Conservation (phyloP, 92 coral and sea anemone genomes). For the Muricea muricata region DNA sequence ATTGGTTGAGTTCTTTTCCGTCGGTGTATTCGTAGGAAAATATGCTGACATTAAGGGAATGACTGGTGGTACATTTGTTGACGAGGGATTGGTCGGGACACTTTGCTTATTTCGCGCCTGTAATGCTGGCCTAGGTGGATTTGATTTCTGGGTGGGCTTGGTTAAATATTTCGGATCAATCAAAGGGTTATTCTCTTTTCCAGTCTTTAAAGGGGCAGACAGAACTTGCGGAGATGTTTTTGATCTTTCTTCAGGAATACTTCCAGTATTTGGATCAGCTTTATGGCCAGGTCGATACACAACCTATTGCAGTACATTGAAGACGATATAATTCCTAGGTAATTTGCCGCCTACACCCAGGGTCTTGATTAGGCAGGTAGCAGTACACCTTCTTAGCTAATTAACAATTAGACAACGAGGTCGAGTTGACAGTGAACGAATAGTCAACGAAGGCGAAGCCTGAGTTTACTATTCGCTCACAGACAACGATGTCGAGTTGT, state of each 20-base stretch:
- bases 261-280: conserved; percentile 80
- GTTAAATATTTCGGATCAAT: conserved; percentile 90
- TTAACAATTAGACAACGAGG: too few relatives aligned
- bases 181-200: conserved; percentile 77
- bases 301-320: neutral
- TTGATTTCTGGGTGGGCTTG: conserved; percentile 65
- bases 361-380: too few relatives aligned
- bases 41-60: conserved; percentile 96
- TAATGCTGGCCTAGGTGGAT: conserved; percentile 17
- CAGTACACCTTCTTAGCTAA: too few relatives aligned
- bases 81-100: conserved; percentile 38
- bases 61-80: conserved; percentile 39
- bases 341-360: too few relatives aligned
- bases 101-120: conserved; percentile 26
- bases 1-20: conserved; percentile 3
- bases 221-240: conserved; percentile 55
- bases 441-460: too few relatives aligned
- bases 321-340: neutral
- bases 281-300: conserved; percentile 34
- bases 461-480: too few relatives aligned
- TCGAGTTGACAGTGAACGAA: too few relatives aligned
- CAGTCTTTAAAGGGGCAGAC: conserved; percentile 36
- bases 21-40: conserved; percentile 63
- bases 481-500: too few relatives aligned
- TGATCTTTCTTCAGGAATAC: conserved; percentile 76